Percentiles rank a stretch among this genome's conserved stretches.
These are phyloP conservation scores for Nibea coibor DNA, from an alignment of 2,113 vertebrate genomes.

Conservation along the genomic window DNA sequence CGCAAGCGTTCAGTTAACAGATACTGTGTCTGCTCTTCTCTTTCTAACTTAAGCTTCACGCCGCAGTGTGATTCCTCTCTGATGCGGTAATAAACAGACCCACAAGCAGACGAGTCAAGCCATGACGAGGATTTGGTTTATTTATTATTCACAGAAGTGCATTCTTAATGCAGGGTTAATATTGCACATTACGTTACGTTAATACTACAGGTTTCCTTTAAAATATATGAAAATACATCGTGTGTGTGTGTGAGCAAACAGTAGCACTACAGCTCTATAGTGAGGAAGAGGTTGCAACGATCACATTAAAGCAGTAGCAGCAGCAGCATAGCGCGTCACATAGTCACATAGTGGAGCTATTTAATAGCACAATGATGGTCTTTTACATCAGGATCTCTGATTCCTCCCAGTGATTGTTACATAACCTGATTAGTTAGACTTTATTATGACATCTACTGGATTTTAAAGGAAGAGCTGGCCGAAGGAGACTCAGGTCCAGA, in stretches of 20 bases:
- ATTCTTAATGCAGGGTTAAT: constrained; percentile 71
- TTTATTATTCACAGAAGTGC: constrained; percentile 80
- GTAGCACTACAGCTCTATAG: constrained; percentile 50
- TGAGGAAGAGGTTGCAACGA: constrained; percentile 64
- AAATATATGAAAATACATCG: constrained; percentile 65
- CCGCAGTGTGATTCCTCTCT: neutral
- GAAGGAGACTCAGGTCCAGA: constrained; percentile 75
- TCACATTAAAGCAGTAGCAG: constrained; percentile 71
- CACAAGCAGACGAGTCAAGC: neutral
- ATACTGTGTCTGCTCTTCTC: neutral
- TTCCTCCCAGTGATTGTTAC: constrained; percentile 50
- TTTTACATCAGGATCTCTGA: constrained; percentile 59
- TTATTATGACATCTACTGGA: constrained; percentile 45
- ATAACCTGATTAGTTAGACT: constrained; percentile 44
- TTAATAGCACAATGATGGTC: constrained; percentile 57
- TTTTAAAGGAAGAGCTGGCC: constrained; percentile 4
- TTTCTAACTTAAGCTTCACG: neutral
- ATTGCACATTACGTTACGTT: constrained; percentile 68
- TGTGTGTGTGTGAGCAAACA: constrained; percentile 47
- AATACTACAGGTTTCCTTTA: constrained; percentile 51
- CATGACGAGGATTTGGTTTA: constrained; percentile 64
- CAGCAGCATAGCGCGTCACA: constrained; percentile 20
- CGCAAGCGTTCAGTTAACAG: neutral
- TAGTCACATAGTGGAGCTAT: constrained; percentile 58
- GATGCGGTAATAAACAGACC: constrained; percentile 34